Percentiles rank a stretch among this genome's conserved stretches.
These are phyloP conservation scores for Caerostris extrusa DNA, from an alignment of 1,140 invertebrate genomes.

Conservation along the genomic window DNA sequence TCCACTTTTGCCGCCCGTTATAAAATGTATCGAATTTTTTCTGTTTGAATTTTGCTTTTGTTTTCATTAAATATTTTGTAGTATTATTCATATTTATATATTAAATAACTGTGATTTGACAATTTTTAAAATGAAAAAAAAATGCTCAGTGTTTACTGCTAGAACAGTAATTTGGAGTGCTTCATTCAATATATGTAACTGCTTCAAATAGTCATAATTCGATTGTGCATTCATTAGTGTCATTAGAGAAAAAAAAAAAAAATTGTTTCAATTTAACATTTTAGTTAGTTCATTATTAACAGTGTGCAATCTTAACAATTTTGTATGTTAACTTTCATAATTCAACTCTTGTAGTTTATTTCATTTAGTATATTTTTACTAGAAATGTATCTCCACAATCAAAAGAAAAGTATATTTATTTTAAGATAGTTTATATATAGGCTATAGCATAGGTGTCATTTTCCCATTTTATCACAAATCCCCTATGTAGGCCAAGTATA, in stretches of 20 bases:
- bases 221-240: background rate
- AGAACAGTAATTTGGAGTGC: conserved; percentile 22
- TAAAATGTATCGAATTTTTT: background rate
- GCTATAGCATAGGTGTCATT: conserved; percentile 1
- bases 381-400: conserved; percentile 7
- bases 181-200: background rate
- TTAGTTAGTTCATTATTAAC: background rate
- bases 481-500: background rate
- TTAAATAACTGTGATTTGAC: conserved; percentile 18
- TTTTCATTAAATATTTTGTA: background rate
- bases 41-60: background rate
- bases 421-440: conserved; percentile 1
- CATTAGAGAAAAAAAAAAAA: background rate
- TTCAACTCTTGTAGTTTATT: background rate
- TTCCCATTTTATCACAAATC: background rate
- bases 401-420: conserved; percentile 41
- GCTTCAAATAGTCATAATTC: background rate
- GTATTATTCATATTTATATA: background rate
- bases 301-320: background rate
- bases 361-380: conserved; percentile 1
- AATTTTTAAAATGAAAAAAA: background rate
- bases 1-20: conserved; percentile 8
- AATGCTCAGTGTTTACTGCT: conserved; percentile 30
- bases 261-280: background rate
- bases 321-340: conserved; percentile 6